A percentile compares a stretch with the other conserved stretches of the same genome.
These are phyloP conservation scores for Melanophora roralis DNA, from an alignment of 2,888 invertebrate species.

Conservation along the genomic window DNA sequence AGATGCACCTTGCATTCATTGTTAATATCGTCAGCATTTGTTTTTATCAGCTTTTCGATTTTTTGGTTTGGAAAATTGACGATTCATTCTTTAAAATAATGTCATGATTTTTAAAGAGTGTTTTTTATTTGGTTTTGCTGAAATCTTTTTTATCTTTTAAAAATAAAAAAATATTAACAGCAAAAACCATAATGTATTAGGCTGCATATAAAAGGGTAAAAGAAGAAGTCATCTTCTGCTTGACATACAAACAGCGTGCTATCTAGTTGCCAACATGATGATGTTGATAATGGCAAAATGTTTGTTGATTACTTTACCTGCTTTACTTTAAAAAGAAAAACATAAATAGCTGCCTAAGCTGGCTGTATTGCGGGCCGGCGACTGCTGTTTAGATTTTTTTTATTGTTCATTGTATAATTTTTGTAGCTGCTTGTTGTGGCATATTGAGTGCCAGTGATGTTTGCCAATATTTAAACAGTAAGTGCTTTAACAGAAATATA, in stretches of 20 bases:
- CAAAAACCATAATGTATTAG: not conserved
- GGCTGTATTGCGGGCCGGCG: not conserved
- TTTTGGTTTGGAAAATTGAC: conserved; percentile 27
- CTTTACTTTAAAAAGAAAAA: conserved; percentile 18
- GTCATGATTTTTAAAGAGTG: conserved; percentile 59
- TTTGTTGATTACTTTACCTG: conserved; percentile 10
- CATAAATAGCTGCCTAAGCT: conserved; percentile 24
- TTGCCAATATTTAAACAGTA: conserved; percentile 63
- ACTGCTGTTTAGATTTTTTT: conserved; percentile 17
- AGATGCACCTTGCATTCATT: conserved; percentile 62
- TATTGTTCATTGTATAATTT: conserved; percentile 4
- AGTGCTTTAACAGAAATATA: conserved; percentile 61
- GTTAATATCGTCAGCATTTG: conserved; percentile 40
- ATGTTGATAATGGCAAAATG: conserved; percentile 25
- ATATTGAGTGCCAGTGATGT: conserved; percentile 62
- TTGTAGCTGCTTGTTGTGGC: conserved; percentile 51
- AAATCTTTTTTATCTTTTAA: conserved; percentile 26
- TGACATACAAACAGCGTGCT: conserved; percentile 61
- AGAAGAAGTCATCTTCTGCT: conserved; percentile 47
- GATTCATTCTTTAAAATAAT: conserved; percentile 59
- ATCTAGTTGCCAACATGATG: conserved; percentile 32
- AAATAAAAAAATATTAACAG: not conserved
- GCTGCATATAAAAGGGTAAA: not conserved
- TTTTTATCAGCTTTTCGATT: not conserved
- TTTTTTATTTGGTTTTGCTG: conserved; percentile 12